Base-by-base conservation (phyloP, 2,888 invertebrate genomes). In the Griposia aprilina region DNA sequence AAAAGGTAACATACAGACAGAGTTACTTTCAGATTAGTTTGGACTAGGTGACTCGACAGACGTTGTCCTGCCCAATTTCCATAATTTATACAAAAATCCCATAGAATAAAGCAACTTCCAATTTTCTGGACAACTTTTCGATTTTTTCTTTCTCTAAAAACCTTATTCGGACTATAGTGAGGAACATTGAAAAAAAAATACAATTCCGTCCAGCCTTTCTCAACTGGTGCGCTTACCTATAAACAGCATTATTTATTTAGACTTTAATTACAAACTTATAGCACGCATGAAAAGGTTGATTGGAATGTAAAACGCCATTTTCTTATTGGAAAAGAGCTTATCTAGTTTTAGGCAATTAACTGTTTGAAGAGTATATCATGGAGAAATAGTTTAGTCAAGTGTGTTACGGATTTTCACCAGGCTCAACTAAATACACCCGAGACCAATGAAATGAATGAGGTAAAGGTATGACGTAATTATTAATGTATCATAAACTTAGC, bases 401-500 rank as follows among this genome's bases (percentile, higher is more conserved):
- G 17, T 8, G 41, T 41, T 20, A 45, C 76, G 23, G 7, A 26
- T 26, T 30, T 62, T 45, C 50, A 60, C 23, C 4, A 8, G 11
- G 11, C 7, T 13, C 20, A 30, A n/a, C 20, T 11, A 26, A n/a
- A 48, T 63, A 36, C n/a, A 65, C 26, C 36, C 17, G 17, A 26
- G 6, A 26, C 23, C 57, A 77, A 41, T 77, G 68, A 68, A n/a
- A 57, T 59, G 17, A 41, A 55, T 73, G 17, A 52, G 67, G 20
- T 45, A 62, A 70, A 36, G 17, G n/a, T n/a, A 45, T 66, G n/a
- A n/a, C 6, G 30, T 45, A 30, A 68, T 17, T 52, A 36, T 15
- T 5, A 17, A 45, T 17, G 15, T 26, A 26, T 59, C n/a, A 17
- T 8, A 50, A 57, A 59, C 30, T 10, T 20, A 13, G 13, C n/a